These are phyloP conservation scores for Amblyopsis hoosieri DNA, from an alignment of 2,797 vertebrate species.

Conservation along the genomic window DNA sequence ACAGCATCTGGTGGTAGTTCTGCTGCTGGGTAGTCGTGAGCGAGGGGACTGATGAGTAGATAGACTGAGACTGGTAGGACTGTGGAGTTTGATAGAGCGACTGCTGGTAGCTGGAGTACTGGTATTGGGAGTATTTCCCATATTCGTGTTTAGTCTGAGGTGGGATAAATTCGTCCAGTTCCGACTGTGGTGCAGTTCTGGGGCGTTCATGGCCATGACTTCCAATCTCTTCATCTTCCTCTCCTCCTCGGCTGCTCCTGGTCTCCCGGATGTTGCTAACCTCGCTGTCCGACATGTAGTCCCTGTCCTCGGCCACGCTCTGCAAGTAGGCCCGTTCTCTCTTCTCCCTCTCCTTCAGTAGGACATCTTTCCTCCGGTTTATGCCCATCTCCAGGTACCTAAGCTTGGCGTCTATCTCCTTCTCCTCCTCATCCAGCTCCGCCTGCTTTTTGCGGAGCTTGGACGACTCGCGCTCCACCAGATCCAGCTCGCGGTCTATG, in stretches of 20 bases:
- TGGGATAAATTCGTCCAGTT: slow-evolving; percentile 91
- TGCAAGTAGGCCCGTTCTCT: slow-evolving; percentile 96
- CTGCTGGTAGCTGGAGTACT: slow-evolving; percentile 84
- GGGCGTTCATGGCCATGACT: slow-evolving; percentile 89
- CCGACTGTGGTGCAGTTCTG: slow-evolving; percentile 92
- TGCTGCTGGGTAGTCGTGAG: slow-evolving; percentile 89
- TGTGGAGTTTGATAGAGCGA: slow-evolving; percentile 90
- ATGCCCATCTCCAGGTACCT: slow-evolving; percentile 99
- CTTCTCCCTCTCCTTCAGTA: slow-evolving; percentile 95
- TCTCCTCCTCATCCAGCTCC: slow-evolving; percentile 98
- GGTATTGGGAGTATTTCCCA: slow-evolving; percentile 92
- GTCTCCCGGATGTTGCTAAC: slow-evolving; percentile 92
- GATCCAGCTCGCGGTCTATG: slow-evolving; percentile 95
- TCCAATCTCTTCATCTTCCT: slow-evolving; percentile 76
- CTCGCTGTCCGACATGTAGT: slow-evolving; percentile 99
- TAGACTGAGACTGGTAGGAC: slow-evolving; percentile 93
- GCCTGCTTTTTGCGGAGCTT: slow-evolving; percentile 98
- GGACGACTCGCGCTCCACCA: slow-evolving; percentile 97
- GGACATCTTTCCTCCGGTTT: slow-evolving; percentile 93
- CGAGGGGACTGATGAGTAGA: slow-evolving; percentile 94
- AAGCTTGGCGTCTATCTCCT: slow-evolving; percentile 98
- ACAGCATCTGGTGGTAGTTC: slow-evolving; percentile 91
- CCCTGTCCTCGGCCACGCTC: slow-evolving; percentile 96
- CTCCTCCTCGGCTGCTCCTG: slow-evolving; percentile 77
- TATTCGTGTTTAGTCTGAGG: slow-evolving; percentile 94